Base-by-base conservation (phyloP, 2,888 invertebrate species). In the Apotomis turbidana region DNA sequence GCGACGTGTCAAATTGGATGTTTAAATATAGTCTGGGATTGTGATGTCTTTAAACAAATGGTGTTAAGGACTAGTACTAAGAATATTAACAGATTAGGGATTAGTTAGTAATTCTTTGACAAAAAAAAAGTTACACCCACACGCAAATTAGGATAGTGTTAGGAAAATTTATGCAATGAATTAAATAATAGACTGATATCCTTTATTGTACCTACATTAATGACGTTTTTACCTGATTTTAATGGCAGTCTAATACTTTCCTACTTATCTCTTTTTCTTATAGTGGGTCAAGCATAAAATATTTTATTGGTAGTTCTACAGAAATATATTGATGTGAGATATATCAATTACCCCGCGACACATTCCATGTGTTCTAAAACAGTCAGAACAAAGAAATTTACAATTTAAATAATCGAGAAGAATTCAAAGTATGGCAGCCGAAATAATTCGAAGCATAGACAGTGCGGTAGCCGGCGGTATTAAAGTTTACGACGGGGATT, bases 401-500 rank as follows among this genome's bases (percentile, higher is more conserved):
- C 67, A 59, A 68, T 68, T 63, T 46, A 59, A 54, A 72, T 63
- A 77, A 67, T 73, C 62, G 70, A 55, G 66, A 81, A 78, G 77
- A 80, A 81, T 78, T 78, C 75, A 64, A 75, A 67, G 71, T 74
- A 74, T 76, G 74, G 76, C 77, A 75, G 77, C 75, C 71, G 76
- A 77, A 82, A 81, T 78, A 79, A 83, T 71, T 74, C 76, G 72
- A 74, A 71, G 63, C 73, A 77, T 76, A 74, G 76, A 77, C 77
- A 75, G 75, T 78, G 85, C 88, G 84, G 92, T 91, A 91, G 92
- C 88, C 79, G 84, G 83, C 80, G 86, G 87, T 87, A 89, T 89
- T 88, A 91, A 91, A 91, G 76, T 93, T 93, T 92, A 93, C 91
- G 93, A 91, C 83, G 80, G 89, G 88, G 91, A 90, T 90, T 88